Evolutionary conservation across 2,797 vertebrate genomes (phyloP).

Genomic region (Oophaga sylvatica): DNA sequence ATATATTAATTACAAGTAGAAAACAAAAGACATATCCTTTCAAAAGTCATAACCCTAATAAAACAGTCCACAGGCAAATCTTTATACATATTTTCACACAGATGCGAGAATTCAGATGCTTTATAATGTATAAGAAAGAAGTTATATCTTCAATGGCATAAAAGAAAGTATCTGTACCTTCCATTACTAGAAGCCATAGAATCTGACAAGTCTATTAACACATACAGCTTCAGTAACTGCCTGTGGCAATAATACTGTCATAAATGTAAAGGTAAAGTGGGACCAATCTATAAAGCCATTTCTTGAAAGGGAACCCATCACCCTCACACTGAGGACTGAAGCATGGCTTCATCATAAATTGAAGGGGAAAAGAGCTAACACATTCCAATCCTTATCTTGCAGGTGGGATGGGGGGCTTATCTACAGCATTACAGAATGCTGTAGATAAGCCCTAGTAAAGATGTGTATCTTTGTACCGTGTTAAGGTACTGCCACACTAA

Average conservation of each 20-base stretch:
- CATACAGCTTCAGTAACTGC: neutral
- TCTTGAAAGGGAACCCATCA: too few relatives aligned
- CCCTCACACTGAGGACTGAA: too few relatives aligned
- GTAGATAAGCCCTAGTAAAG: too few relatives aligned
- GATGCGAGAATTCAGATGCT: neutral
- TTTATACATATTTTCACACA: neutral
- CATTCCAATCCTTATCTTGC: too few relatives aligned
- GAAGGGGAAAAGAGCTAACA: too few relatives aligned
- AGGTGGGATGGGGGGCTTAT: too few relatives aligned
- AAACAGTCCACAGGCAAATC: neutral
- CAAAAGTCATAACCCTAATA: neutral
- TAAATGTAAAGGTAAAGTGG: too few relatives aligned
- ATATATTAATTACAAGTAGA: neutral
- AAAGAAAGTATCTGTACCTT: neutral
- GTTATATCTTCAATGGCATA: neutral
- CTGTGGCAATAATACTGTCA: neutral
- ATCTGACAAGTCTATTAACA: neutral
- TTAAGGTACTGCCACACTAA: too few relatives aligned
- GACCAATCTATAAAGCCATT: too few relatives aligned
- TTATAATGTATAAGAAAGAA: neutral
- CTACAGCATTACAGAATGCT: too few relatives aligned
- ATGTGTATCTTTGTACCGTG: too few relatives aligned
- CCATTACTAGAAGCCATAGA: neutral
- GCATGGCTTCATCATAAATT: too few relatives aligned
- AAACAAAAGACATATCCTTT: neutral